Evolutionary conservation across 2,888 invertebrate genomes (phyloP), one percentile per base, ranked within the genome.

Genomic region (Andrena dorsata): DNA sequence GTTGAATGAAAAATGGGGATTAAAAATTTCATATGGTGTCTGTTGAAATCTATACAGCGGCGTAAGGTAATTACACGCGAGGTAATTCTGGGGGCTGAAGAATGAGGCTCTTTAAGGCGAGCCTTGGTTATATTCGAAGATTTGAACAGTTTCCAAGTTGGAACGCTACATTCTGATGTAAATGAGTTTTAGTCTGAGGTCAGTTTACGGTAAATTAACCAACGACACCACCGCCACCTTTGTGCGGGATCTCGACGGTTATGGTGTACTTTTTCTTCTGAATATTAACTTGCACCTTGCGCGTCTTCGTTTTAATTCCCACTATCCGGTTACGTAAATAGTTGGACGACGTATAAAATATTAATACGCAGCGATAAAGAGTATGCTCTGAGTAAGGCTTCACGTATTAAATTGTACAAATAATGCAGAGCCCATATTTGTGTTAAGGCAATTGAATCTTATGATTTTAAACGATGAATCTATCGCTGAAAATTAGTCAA

Each of bases 201-300:
- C 47, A 49, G 56, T 58, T 68, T 26, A 35, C 49, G 74, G 10
- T 23, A 74, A 68, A 60, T 60, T 49, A 68, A 68, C 47, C 41
- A 7, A 7, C 16, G n/a, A 65, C 8, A n/a, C 20, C 6, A 53
- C 28, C 7, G n/a, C 28, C 16, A 68, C 5, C 16, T 58, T 16
- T n/a, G 28, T 16, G n/a, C 16, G 30, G 28, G n/a, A 32, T 68
- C 16, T 26, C 6, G n/a, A 13, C 26, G 32, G 32, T 32, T 49
- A 47, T 6, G 47, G 30, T 66, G 5, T 16, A 8, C 16, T 13
- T 20, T 35, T 28, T 7, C 8, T 28, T 16, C 3, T 28, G 20
- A 73, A 56, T 66, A 41, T 66, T 56, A 56, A 56, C 32, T 41
- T 66, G 49, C 49, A 32, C 13, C 53, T 20, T 65, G 26, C 13